Percentiles rank a stretch among this genome's conserved stretches.
phyloP scores from a whole-genome alignment of 2,113 vertebrate genomes.

The Salvelinus namaycush region DNA sequence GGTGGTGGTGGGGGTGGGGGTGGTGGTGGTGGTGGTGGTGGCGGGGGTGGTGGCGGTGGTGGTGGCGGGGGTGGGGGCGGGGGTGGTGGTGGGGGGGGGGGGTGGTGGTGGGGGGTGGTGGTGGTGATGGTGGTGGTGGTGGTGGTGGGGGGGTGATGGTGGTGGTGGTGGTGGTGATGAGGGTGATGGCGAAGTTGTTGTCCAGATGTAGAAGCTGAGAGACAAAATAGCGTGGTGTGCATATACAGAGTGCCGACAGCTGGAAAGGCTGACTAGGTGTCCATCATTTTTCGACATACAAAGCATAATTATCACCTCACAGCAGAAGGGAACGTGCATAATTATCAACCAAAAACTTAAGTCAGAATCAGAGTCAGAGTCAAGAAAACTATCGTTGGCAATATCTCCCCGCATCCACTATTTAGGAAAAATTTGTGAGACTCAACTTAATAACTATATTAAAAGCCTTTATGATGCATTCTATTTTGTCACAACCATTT shows the following conservation, averaged over 20 bases:
- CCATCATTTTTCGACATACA: not conserved
- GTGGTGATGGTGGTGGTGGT: fast-evolving
- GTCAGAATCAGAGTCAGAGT: not conserved
- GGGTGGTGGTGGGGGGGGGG: fast-evolving
- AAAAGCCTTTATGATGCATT: conserved; percentile 58
- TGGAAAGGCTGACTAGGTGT: too few species aligned
- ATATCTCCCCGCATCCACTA: not conserved
- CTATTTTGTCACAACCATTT: conserved; percentile 58
- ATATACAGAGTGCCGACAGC: too few species aligned
- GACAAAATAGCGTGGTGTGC: not conserved
- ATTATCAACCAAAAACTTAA: not conserved
- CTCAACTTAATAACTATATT: conserved; percentile 61
- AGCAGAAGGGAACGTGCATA: not conserved
- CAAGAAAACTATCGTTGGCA: not conserved
- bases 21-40: too few species aligned
- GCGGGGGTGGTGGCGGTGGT: fast-evolving
- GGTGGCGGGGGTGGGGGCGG: fast-evolving
- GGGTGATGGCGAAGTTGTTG: not conserved
- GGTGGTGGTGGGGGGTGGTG: too few species aligned
- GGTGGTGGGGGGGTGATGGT: too few species aligned
- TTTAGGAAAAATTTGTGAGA: conserved; percentile 26
- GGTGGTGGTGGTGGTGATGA: too few species aligned
- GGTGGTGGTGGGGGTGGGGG: too few species aligned
- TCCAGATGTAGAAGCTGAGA: not conserved
- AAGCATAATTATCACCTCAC: too few species aligned